These are phyloP conservation scores for Macrophya alboannulata DNA, from an alignment of 2,888 invertebrate genomes.

Conservation along the genomic window DNA sequence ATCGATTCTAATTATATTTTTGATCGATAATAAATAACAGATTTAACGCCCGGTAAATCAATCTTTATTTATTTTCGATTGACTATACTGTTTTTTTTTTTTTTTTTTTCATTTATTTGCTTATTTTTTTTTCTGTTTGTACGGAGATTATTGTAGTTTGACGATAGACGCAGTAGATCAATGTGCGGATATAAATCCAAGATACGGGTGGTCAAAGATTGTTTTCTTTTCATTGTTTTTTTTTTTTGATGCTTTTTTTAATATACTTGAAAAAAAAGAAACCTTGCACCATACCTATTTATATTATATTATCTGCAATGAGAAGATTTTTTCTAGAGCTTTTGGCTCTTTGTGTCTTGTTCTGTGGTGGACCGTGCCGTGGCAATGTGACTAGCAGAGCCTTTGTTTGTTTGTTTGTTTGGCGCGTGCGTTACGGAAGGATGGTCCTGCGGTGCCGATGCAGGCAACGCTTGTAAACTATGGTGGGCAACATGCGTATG, in stretches of 20 bases:
- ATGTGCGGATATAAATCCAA: too few species aligned
- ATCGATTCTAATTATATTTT: too few species aligned
- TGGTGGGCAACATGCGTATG: slow-evolving; percentile 77
- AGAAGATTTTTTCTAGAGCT: slow-evolving; percentile 14
- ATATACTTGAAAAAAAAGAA: neutral
- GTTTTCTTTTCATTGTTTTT: too few species aligned
- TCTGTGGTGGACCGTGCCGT: slow-evolving; percentile 74
- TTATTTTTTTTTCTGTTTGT: neutral
- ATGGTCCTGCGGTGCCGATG: slow-evolving; percentile 72
- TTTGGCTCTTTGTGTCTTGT: slow-evolving; percentile 70
- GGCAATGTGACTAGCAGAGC: slow-evolving; percentile 78
- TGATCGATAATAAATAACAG: too few species aligned
- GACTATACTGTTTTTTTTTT: too few species aligned
- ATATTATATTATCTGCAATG: slow-evolving; percentile 40
- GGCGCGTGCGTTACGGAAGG: slow-evolving; percentile 76
- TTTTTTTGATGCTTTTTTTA: too few species aligned
- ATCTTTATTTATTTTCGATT: too few species aligned
- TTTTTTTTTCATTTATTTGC: too few species aligned
- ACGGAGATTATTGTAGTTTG: too few species aligned
- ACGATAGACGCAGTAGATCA: too few species aligned
- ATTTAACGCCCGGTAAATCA: too few species aligned
- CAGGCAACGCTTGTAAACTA: slow-evolving; percentile 78
- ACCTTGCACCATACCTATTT: neutral
- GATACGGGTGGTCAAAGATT: too few species aligned
- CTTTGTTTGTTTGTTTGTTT: slow-evolving; percentile 78